These are phyloP conservation scores for Leptodactylus fuscus DNA, from an alignment of 2,113 vertebrate species.

Conservation along the genomic window DNA sequence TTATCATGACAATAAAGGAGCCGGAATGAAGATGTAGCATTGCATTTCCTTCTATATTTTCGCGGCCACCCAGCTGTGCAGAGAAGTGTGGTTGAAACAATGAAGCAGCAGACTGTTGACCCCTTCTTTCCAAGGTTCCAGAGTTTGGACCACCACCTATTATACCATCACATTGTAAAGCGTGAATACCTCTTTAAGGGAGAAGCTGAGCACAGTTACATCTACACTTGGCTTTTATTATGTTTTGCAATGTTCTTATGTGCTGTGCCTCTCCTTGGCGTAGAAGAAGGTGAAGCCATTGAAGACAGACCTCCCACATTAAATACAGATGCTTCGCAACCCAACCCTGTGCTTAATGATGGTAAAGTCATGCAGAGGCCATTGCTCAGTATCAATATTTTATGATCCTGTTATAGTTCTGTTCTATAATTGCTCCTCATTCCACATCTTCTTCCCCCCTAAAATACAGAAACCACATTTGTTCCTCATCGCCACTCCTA, in stretches of 20 bases:
- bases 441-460: background rate
- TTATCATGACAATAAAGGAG: no score
- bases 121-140: no score
- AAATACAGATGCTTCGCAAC: background rate
- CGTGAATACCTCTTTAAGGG: no score
- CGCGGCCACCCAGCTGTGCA: no score
- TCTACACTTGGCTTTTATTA: no score
- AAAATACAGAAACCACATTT: constrained; percentile 11
- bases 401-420: background rate
- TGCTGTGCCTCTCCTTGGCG: background rate
- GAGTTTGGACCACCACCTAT: no score
- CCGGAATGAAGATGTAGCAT: no score
- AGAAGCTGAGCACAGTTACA: no score
- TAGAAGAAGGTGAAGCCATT: background rate
- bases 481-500: constrained; percentile 17
- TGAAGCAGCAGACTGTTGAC: no score
- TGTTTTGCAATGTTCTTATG: background rate
- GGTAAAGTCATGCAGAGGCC: background rate
- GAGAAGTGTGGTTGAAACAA: no score
- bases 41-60: no score
- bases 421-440: background rate
- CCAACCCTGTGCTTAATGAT: background rate
- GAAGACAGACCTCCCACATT: background rate
- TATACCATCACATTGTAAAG: no score
- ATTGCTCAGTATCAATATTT: background rate